Percentiles rank a stretch among this genome's conserved stretches.
phyloP scores from a whole-genome alignment of 2,113 vertebrate genomes.

The Cynopterus brachyotis region DNA sequence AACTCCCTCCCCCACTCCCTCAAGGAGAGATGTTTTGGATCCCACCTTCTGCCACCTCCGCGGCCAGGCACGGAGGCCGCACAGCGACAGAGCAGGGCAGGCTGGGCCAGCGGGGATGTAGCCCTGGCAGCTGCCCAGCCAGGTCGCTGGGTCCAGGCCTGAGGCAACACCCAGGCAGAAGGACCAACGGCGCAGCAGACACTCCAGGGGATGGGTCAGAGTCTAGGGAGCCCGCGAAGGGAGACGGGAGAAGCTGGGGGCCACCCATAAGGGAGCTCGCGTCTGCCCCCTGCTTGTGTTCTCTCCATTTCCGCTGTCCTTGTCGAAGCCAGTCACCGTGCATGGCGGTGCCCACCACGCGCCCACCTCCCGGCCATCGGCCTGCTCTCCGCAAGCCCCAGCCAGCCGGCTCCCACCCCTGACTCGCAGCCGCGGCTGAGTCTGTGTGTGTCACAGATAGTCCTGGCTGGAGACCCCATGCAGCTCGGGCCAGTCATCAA shows the following conservation, averaged over 20 bases:
- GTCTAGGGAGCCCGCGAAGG: neutral
- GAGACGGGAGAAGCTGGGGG: too few species aligned
- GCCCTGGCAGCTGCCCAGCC: too few species aligned
- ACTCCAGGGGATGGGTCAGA: too few species aligned
- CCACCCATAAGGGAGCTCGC: too few species aligned
- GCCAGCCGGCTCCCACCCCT: too few species aligned
- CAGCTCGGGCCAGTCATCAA: slow-evolving; percentile 95
- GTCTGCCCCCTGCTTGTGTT: neutral
- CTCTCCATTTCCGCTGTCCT: neutral
- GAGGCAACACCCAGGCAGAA: too few species aligned
- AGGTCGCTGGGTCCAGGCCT: neutral
- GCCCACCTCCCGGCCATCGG: neutral
- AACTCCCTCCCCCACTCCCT: neutral
- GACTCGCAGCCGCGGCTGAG: neutral
- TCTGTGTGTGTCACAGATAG: slow-evolving; percentile 82
- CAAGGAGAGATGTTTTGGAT: neutral
- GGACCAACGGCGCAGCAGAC: too few species aligned
- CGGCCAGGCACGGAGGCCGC: neutral
- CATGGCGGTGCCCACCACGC: neutral
- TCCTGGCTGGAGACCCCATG: slow-evolving; percentile 94
- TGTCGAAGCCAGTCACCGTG: too few species aligned
- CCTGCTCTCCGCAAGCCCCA: neutral
- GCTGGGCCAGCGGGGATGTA: neutral
- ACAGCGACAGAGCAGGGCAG: neutral
- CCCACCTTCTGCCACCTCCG: neutral